A percentile compares a stretch with the other conserved stretches of the same genome.
phyloP scores from a whole-genome alignment of 2,797 vertebrate genomes.

The Lates japonicus region DNA sequence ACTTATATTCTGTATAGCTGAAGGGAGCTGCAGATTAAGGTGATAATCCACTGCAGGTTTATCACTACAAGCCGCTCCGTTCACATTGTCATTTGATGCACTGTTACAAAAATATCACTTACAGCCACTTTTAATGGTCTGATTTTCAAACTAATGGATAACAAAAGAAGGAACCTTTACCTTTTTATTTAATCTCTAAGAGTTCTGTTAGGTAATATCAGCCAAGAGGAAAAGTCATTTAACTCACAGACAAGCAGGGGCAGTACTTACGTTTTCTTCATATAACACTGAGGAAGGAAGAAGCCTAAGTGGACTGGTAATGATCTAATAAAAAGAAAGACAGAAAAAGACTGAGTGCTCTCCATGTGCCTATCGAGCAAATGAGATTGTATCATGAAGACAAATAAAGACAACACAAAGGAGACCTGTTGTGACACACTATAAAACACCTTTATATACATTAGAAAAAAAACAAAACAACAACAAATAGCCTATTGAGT shows the following conservation, averaged over 20 bases:
- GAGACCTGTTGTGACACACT: constrained; percentile 55
- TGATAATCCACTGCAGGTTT: not conserved
- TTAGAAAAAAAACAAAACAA: constrained; percentile 71
- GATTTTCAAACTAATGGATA: not conserved
- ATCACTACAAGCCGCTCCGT: no score
- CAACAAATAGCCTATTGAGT: constrained; percentile 60
- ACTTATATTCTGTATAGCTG: no score
- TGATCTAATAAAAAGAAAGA: constrained; percentile 3
- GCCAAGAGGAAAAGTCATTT: not conserved
- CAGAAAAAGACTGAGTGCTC: not conserved
- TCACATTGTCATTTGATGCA: not conserved
- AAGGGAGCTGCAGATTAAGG: not conserved
- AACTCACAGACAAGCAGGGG: not conserved
- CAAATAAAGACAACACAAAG: constrained; percentile 23
- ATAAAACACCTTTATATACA: constrained; percentile 84
- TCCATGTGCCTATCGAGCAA: not conserved
- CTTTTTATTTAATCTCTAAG: not conserved
- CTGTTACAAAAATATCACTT: not conserved
- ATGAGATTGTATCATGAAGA: not conserved
- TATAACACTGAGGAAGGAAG: not conserved
- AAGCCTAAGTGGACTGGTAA: not conserved
- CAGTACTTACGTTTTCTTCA: not conserved
- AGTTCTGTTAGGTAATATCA: not conserved
- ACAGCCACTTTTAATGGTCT: not conserved
- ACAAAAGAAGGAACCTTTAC: not conserved